A percentile compares a stretch with the other conserved stretches of the same genome.
These are phyloP conservation scores for Euplexia lucipara DNA, from an alignment of 2,888 invertebrate species.

Conservation along the genomic window DNA sequence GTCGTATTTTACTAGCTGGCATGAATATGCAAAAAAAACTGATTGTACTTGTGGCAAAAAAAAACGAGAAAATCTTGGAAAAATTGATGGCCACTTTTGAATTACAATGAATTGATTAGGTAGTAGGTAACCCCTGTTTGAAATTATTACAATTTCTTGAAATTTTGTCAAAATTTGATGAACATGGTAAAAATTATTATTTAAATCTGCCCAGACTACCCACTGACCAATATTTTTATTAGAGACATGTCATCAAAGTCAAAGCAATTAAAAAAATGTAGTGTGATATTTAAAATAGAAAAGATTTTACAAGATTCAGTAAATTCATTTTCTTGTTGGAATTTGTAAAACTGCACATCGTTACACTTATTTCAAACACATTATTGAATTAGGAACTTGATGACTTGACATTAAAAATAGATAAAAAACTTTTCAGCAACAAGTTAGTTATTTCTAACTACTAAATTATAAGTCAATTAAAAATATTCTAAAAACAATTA, in stretches of 20 bases:
- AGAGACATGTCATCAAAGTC: too few relatives aligned
- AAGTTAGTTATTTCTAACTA: background rate
- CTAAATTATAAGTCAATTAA: background rate
- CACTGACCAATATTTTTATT: too few relatives aligned
- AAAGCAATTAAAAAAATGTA: too few relatives aligned
- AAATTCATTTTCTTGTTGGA: background rate
- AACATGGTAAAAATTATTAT: background rate
- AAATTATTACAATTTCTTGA: background rate
- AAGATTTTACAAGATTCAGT: background rate
- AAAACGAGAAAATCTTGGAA: background rate
- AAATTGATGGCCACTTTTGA: background rate
- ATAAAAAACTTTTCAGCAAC: background rate
- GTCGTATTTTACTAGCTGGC: conserved; percentile 3
- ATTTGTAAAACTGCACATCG: background rate
- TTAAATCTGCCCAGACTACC: too few relatives aligned
- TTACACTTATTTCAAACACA: background rate
- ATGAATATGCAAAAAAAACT: conserved; percentile 40
- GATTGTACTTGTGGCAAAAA: conserved; percentile 56
- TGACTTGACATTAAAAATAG: too few relatives aligned
- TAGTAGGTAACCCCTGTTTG: background rate
- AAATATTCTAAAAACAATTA: background rate
- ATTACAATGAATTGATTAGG: background rate
- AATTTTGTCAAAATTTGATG: background rate
- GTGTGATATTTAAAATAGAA: background rate
- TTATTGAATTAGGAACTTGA: too few relatives aligned